These are phyloP conservation scores for Carassius auratus DNA, from an alignment of 2,113 vertebrate species.

Conservation along the genomic window DNA sequence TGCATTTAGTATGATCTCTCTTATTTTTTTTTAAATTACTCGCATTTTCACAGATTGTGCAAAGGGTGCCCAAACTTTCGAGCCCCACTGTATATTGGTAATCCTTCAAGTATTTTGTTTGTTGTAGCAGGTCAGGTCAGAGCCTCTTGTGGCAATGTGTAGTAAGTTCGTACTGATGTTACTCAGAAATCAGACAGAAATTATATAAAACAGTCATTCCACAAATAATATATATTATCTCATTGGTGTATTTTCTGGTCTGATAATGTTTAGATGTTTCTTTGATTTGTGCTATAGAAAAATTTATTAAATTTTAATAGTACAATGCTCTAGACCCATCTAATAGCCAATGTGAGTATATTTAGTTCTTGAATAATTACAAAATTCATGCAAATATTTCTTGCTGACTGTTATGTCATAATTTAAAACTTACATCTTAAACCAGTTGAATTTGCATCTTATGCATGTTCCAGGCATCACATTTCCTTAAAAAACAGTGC, in stretches of 20 bases:
- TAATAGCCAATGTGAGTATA: slow-evolving; percentile 56
- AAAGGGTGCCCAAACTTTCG: no score
- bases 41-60: no score
- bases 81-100: background rate
- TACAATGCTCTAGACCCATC: slow-evolving; percentile 25
- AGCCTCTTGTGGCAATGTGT: background rate
- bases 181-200: background rate
- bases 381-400: slow-evolving; percentile 46
- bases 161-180: slow-evolving; percentile 35
- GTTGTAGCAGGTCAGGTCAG: background rate
- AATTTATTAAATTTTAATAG: background rate
- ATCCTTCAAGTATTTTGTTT: background rate
- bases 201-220: background rate
- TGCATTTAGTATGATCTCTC: no score
- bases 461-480: slow-evolving; percentile 44
- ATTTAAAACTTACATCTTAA: background rate
- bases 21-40: no score
- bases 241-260: slow-evolving; percentile 41
- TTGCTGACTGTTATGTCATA: slow-evolving; percentile 39
- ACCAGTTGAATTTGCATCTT: slow-evolving; percentile 1
- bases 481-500: slow-evolving; percentile 35
- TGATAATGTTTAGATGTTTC: slow-evolving; percentile 41
- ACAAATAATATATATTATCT: slow-evolving; percentile 39
- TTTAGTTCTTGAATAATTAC: slow-evolving; percentile 28
- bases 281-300: slow-evolving; percentile 62